A percentile compares a stretch with the other conserved stretches of the same genome.
Conservation (phyloP, 2,113 vertebrate species). For the Ondatra zibethicus region DNA sequence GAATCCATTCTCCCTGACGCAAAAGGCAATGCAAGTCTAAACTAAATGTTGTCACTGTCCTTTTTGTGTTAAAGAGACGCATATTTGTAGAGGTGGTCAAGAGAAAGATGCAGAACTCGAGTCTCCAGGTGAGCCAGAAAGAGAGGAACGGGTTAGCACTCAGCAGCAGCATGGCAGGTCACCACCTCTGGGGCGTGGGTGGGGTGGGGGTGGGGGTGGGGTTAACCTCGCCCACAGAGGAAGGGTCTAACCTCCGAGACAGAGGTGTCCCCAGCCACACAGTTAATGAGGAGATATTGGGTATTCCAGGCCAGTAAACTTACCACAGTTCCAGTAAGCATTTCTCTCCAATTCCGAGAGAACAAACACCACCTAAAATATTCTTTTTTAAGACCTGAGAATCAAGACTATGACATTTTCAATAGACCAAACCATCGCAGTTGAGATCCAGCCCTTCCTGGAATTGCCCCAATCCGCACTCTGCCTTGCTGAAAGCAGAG, state of each 20-base stretch:
- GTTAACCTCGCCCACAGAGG: background rate
- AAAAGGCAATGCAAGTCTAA: background rate
- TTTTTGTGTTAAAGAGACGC: constrained; percentile 67
- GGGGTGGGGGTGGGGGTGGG: too few relatives aligned
- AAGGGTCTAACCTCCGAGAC: constrained; percentile 5
- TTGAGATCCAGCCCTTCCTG: constrained; percentile 7
- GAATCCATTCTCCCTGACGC: background rate
- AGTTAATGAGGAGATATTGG: background rate
- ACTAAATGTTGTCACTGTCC: constrained; percentile 25
- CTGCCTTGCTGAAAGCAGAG: constrained; percentile 23
- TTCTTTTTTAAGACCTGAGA: constrained; percentile 25
- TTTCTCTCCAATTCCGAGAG: constrained; percentile 22
- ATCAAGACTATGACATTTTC: background rate
- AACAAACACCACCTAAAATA: background rate
- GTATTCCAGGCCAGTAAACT: background rate
- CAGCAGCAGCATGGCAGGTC: rapidly evolving
- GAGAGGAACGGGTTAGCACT: background rate
- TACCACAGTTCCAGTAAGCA: rapidly evolving
- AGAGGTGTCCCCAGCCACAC: background rate
- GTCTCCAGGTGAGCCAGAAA: constrained; percentile 70
- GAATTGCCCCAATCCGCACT: background rate
- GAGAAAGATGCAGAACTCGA: constrained; percentile 37
- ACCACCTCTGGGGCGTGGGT: background rate
- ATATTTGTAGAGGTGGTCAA: constrained; percentile 59
- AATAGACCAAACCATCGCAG: background rate